A percentile compares a stretch with the other conserved stretches of the same genome.
phyloP scores from a whole-genome alignment of 2,113 vertebrate genomes.

The Empidonax traillii region DNA sequence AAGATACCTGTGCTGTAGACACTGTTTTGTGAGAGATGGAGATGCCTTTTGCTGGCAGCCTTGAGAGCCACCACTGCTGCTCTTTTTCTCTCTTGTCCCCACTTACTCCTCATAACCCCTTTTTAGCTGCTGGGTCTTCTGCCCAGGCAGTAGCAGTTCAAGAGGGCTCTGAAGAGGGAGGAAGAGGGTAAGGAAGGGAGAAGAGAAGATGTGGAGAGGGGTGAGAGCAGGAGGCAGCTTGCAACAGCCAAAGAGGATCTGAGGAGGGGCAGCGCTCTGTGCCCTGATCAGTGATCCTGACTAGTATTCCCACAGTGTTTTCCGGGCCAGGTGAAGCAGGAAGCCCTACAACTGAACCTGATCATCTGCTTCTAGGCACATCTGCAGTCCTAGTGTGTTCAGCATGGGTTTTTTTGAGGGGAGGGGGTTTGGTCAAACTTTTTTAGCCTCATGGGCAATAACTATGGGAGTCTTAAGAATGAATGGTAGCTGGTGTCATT shows the following conservation, averaged over 20 bases:
- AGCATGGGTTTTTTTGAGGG: neutral
- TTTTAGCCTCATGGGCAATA: neutral
- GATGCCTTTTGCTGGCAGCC: neutral
- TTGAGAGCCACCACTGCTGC: neutral
- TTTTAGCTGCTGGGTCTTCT: neutral
- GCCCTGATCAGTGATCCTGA: too few species aligned
- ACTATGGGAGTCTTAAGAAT: neutral
- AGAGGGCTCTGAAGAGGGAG: neutral
- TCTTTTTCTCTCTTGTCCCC: neutral
- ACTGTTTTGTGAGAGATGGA: neutral
- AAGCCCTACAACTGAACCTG: neutral
- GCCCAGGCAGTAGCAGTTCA: neutral
- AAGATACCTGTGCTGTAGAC: neutral
- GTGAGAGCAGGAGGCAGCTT: neutral
- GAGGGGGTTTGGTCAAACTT: neutral
- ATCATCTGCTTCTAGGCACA: neutral
- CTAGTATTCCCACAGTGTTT: fast-evolving
- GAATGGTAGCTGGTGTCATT: neutral
- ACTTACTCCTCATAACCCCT: neutral
- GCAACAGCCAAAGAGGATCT: neutral
- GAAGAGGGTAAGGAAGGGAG: neutral
- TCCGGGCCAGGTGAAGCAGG: neutral
- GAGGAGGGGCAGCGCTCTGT: neutral
- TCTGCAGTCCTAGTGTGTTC: neutral
- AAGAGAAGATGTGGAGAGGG: neutral